phyloP scores from a whole-genome alignment of 2,888 invertebrate genomes.

The Hyles lineata region DNA sequence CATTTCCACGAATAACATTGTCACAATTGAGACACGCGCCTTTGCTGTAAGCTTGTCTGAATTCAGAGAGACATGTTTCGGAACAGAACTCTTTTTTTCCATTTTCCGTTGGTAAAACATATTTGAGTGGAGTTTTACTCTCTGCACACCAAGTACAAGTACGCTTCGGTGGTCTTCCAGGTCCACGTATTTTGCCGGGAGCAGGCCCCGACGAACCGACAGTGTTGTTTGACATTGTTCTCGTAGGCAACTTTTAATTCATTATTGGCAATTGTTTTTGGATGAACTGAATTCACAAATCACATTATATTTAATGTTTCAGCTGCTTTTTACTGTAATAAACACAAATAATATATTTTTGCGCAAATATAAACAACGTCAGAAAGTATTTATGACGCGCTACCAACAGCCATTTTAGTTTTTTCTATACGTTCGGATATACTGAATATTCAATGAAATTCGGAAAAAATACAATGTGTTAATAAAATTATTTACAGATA shows the following conservation, averaged over 20 bases:
- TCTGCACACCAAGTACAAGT: constrained; percentile 95
- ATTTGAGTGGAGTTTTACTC: constrained; percentile 92
- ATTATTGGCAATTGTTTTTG: constrained; percentile 57
- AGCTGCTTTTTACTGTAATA: constrained; percentile 32
- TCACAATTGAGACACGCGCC: constrained; percentile 95
- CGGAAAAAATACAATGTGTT: too few relatives aligned
- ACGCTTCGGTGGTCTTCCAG: constrained; percentile 92
- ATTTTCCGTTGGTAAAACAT: constrained; percentile 93
- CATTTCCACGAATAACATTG: constrained; percentile 91
- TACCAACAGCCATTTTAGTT: constrained; percentile 78
- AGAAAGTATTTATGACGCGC: constrained; percentile 81
- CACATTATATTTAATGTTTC: constrained; percentile 62
- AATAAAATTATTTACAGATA: too few relatives aligned
- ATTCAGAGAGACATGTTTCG: constrained; percentile 94
- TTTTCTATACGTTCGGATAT: constrained; percentile 41
- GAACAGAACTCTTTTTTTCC: constrained; percentile 97
- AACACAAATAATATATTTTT: constrained; percentile 49
- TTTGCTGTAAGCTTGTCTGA: constrained; percentile 94
- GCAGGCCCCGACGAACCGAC: constrained; percentile 82
- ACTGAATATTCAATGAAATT: neutral
- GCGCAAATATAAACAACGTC: constrained; percentile 82
- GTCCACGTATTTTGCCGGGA: constrained; percentile 87
- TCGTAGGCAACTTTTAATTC: constrained; percentile 58
- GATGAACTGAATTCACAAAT: constrained; percentile 44
- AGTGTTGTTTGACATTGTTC: constrained; percentile 80